Base-by-base conservation (phyloP, 2,888 invertebrate genomes). In the Agrilus biguttatus region DNA sequence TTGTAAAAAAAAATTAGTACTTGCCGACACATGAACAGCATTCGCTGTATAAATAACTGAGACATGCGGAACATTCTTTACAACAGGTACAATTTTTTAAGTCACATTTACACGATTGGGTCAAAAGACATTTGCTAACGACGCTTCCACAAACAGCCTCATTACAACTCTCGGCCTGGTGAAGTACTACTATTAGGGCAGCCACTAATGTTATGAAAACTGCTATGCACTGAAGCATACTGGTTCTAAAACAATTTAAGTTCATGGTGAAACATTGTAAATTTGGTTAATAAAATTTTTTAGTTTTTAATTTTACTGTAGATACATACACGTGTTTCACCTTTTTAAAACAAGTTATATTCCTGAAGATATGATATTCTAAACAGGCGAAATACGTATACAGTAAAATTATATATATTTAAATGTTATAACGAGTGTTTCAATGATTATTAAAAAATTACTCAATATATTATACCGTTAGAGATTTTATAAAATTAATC, bases 1-100 rank as follows among this genome's bases (percentile, higher is more conserved):
- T 14, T 2, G 40, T 40, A 28, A 40, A 21, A 41, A 38, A 50
- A 12, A n/a, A n/a, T 34, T 34, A 37, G 8, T 40, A 70, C 88
- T 80, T 70, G 95, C 96, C 95, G 55, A 96, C 91, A 72, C 95
- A 96, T 42, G 92, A 91, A 62, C 96, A 96, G 68, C 96, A 96
- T 66, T 95, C 92, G 51, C 80, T 82, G 66, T 90, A 95, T 40
- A 92, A 74, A 56, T 83, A 81, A 52, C 83, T 85, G 45, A 96
- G 74, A 60, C 96, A 96, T 58, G 79, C 83, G 55, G 83, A 84
- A 59, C 96, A 96, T 61, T 93, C 91, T 57, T 85, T 85, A 69
- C 92, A 95, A 62, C 93, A 95, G n/a, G 87, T 83, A 61, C 91
- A 91, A 62, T 87, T 88, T 58, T 80, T 83, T 55, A 90, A 71